Evolutionary conservation across 1,140 invertebrate genomes (phyloP), one percentile per base, ranked within the genome.

Genomic region (Armadillidium nasatum): DNA sequence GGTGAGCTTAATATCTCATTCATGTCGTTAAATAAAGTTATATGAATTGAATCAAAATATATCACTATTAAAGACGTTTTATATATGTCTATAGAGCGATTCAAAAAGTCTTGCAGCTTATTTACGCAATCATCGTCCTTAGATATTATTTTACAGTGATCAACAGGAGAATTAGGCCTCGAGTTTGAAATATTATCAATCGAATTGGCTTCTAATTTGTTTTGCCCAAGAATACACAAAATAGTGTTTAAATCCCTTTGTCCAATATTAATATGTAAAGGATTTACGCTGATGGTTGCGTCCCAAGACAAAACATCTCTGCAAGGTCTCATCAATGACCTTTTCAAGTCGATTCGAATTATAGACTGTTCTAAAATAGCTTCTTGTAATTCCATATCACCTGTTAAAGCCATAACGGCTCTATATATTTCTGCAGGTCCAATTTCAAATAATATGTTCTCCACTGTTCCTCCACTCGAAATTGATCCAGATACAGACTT

Each of bases 341-440:
- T 85, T 83, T 93, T 93, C 19, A 93, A 84, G 79, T 93, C 91
- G 66, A 92, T 88, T 70, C 90, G 88, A 21, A 93, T 83, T 76
- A 88, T 89, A 11, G 93, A 85, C 4, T 91, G 91, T 81, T 94
- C 92, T 10, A 94, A 82, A 71, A 94, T 90, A 13, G 90, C 89
- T 83, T 93, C 92, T 87, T 91, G 82, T 72, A 91, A 89, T 85
- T 92, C 90, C 74, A 92, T 83, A 45, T 88, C 88, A 10, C 90
- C 89, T 66, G 88, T 88, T 23, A 92, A 82, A 0, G 89, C 89
- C 88, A 92, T 91, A 10, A 92, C 89, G 68, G 90, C 91, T 83
- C 91, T 85, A 1, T 89, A 90, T 0, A 93, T 83, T 19, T 90
- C 90, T 67, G 92, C 85, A 22, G 89, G 88, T 76, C 88, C 88